Evolutionary conservation across 2,113 vertebrate species (phyloP).

Genomic region (Etia nguti): DNA sequence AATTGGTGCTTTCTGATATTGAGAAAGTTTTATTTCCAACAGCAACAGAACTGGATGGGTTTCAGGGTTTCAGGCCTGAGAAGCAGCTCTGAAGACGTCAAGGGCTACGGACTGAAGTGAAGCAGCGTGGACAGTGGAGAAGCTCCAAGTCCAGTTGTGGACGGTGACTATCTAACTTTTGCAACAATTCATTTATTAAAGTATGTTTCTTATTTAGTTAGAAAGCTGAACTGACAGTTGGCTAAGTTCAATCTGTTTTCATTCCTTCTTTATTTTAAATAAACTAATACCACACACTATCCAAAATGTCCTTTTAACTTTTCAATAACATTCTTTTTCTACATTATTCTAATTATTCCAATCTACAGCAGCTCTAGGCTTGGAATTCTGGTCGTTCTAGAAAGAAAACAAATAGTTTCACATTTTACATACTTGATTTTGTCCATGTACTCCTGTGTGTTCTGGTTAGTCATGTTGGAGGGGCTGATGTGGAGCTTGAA

Average conservation of each 20-base stretch:
- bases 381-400: not conserved
- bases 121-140: not conserved
- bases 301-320: not conserved
- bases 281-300: not conserved
- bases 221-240: not conserved
- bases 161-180: not conserved
- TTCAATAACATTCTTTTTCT: not conserved
- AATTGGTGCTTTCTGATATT: too few species aligned
- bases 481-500: constrained; percentile 98
- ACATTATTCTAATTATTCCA: not conserved
- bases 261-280: not conserved
- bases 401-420: not conserved
- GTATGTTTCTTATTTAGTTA: not conserved
- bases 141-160: not conserved
- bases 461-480: constrained; percentile 98
- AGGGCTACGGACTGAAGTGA: not conserved
- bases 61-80: not conserved
- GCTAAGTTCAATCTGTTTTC: not conserved
- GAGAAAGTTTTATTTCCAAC: too few species aligned
- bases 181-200: not conserved
- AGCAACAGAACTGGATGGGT: not conserved
- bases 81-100: not conserved
- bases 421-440: constrained; percentile 83
- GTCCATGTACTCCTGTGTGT: constrained; percentile 91
- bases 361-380: not conserved